Base-by-base conservation (phyloP, 2,888 invertebrate genomes). In the Xylota sylvarum region DNA sequence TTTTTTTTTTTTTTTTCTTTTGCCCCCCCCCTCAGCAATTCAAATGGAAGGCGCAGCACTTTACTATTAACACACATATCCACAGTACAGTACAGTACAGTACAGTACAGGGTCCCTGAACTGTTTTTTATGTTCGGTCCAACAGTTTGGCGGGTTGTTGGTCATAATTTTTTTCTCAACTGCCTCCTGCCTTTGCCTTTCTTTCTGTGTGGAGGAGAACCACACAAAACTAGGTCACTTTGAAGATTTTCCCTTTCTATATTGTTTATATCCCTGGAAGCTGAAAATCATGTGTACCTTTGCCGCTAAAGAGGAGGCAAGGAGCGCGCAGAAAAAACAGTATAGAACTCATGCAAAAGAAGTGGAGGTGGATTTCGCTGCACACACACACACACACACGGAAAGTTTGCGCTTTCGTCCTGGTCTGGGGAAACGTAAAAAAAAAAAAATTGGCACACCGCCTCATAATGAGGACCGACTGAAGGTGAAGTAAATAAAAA, bases 231-330 rank as follows among this genome's bases (percentile, higher is more conserved):
- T 86, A 50, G 86, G 86, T 86, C 86, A 78, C 82, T 82, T 86
- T 86, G 82, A 82, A 86, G 86, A 81, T 86, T 86, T 86, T 86
- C 81, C 77, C 86, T 81, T 81, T 86, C 86, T 81, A 78, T 67
- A 78, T 82, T 82, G 77, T 86, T 86, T 78, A 56, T 12, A 78
- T 43, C 70, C 82, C 52, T 81, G 78, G 73, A 73, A 82, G 82
- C 86, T 86, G 82, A 73, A 86, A 78, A 78, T 82, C 82, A 82
- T 86, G 72, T 86, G 81, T 77, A 86, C 72, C 69, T 77, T 19
- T 30, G 35, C 50, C 65, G 50, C 48, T 32, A 76, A 55, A 76
- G 23, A 23, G 55, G 56, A 50, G 19, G 14, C 0, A 32, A 17
- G 4, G n/a, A n/a, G 37, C 10, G 46, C 40, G 12, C 14, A 43